Evolutionary conservation across 2,113 vertebrate species (phyloP), one percentile per base, ranked within the genome.

Genomic region (Paramormyrops kingsleyae): DNA sequence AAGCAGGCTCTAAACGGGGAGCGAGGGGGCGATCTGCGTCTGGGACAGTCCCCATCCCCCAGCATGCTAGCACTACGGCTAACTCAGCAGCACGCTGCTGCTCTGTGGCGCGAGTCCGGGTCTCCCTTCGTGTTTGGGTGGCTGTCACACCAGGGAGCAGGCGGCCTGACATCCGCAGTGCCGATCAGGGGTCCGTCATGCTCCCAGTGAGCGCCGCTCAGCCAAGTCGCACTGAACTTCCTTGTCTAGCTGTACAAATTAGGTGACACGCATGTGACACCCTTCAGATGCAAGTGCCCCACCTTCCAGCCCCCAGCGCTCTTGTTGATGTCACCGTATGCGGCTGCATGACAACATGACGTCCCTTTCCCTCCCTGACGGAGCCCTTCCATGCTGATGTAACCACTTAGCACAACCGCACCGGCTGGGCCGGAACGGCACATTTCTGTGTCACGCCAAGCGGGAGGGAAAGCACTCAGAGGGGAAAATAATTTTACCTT

Each of bases 1-100:
- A 90, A 90, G 70, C 50, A 88, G 88, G 83, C 56, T 70, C 53
- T 7, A 52, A 74, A 8, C 66, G 31, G 17, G 31, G 85, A 49
- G 5, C 44, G 47, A 47, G 80, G 83, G 59, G 12, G 47, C 39
- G 31, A 42, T 8, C 74, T 80, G 74, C 15, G 5, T 19, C 31
- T 80, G 56, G 62, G 59, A 35, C 17, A 6, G 24, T 15, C 47
- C 74, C 35, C 5, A 13, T 56, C 50, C 15, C 27, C 50, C 85
- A 5, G 9, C 19, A 4, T 46, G 19, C 83, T 47, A n/a, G 42
- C 13, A 24, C 44, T 12, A 3, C 7, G 4, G 9, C 44, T 47
- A 44, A 47, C 44, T n/a, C 62, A 9, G 56, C 56, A 7, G 53
- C 53, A 24, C 0, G 62, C 24, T 4, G 62, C 27, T 70, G 24